Base-by-base conservation (phyloP, 2,797 vertebrate species). In the Epinephelus coioides region DNA sequence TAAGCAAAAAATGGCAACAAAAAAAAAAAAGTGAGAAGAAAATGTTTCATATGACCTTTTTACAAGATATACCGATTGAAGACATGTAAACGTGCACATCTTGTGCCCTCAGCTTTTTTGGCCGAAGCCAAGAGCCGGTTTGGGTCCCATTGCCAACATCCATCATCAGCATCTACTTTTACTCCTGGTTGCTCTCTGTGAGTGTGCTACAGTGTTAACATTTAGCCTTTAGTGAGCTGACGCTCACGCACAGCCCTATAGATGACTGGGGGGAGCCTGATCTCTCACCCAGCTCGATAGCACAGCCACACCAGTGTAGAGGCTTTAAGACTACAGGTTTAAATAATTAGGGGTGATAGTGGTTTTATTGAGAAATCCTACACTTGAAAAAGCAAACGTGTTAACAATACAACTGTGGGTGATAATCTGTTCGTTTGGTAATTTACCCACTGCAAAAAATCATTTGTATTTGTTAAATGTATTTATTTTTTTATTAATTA, bases 401-500 rank as follows among this genome's bases (percentile, higher is more conserved):
- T 88, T 84, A 91, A 79, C 83, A 76, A 91, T 84, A 85, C 67
- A 83, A 77, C 67, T 82, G 78, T 91, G 86, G 83, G 82, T 67
- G 67, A 86, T 86, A 23, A 89, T 87, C 69, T 85, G 79, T 86
- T 89, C 56, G 76, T 87, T 79, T 81, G 82, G 79, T 91, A 86
- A 90, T 90, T 89, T 89, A 85, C 89, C 88, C 81, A 88, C 85
- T 82, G 85, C 79, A 86, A 88, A 67, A 67, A 93, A 93, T 93
- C 53, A 90, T 94, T 94, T 95, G 85, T 94, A 93, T 95, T 91
- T 94, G 93, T 95, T 93, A 90, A 93, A 94, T 94, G 90, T 95
- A 95, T 96, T 96, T 96, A 95, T 96, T 95, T 95, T 95, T 95
- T 92, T 94, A 94, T 92, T 92, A 92, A 93, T 93, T 92, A 91